Evolutionary conservation across 2,888 invertebrate species (phyloP).

Genomic region (Harpalus rubripes): DNA sequence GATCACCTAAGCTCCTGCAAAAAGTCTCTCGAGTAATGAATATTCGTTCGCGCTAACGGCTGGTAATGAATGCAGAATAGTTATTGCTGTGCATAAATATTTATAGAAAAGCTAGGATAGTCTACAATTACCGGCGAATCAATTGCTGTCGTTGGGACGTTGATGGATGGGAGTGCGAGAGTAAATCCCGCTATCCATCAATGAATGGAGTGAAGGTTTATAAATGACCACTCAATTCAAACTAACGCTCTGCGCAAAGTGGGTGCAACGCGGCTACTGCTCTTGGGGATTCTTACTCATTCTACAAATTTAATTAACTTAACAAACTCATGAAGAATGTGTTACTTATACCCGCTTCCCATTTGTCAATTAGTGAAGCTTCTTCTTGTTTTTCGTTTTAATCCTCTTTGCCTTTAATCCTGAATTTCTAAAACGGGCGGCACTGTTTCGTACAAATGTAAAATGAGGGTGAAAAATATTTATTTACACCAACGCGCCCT

Average conservation of each 20-base stretch:
- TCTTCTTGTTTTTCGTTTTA: background rate
- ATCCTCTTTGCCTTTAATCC: background rate
- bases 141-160: conserved; percentile 63
- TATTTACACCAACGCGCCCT: too few species aligned
- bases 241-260: background rate
- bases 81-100: conserved; percentile 62
- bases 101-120: conserved; percentile 61
- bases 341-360: too few species aligned
- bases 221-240: conserved; percentile 47
- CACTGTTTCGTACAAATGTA: too few species aligned
- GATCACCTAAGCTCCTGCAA: background rate
- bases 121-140: conserved; percentile 64
- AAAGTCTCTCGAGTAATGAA: conserved; percentile 38
- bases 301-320: background rate
- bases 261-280: background rate
- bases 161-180: conserved; percentile 51
- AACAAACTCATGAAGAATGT: background rate
- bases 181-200: conserved; percentile 61
- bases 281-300: background rate
- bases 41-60: conserved; percentile 40
- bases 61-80: conserved; percentile 63
- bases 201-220: conserved; percentile 53
- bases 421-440: too few species aligned
- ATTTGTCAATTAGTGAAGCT: too few species aligned
- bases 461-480: too few species aligned